Evolutionary conservation across 2,888 invertebrate species (phyloP).

Genomic region (Aphrophora alni): DNA sequence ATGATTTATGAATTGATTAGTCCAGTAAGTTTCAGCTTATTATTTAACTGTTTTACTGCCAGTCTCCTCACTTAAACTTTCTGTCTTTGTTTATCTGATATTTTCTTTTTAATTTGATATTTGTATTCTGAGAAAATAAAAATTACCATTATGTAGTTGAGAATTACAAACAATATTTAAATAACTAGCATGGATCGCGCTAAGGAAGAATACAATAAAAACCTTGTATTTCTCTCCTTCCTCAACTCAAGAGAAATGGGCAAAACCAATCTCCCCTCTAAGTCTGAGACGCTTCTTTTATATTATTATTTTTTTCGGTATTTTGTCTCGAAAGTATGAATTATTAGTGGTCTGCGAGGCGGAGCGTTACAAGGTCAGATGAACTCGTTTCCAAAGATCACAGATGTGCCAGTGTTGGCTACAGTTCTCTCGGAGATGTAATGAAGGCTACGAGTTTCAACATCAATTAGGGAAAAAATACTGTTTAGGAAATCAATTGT

Average conservation of each 20-base stretch:
- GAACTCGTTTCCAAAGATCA: constrained; percentile 6
- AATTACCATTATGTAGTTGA: not conserved
- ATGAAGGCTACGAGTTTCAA: no score
- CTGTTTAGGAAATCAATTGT: no score
- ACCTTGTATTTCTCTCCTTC: not conserved
- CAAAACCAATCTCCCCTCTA: constrained; percentile 19
- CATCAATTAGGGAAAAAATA: no score
- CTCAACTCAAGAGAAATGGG: constrained; percentile 24
- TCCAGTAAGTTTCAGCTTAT: no score
- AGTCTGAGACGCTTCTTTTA: constrained; percentile 16
- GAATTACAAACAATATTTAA: not conserved
- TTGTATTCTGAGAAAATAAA: no score
- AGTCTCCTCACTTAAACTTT: no score
- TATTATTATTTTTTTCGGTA: constrained; percentile 35
- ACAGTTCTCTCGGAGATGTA: not conserved
- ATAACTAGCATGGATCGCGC: not conserved
- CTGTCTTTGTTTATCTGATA: no score
- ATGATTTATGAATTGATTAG: no score
- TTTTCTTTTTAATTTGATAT: no score
- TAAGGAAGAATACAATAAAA: not conserved
- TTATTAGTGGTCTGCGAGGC: constrained; percentile 14
- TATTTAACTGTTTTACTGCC: no score
- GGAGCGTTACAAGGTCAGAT: not conserved
- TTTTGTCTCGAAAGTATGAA: constrained; percentile 35
- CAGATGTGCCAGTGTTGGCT: not conserved